Percentiles rank a stretch among this genome's conserved stretches.
These are phyloP conservation scores for Drosophila anomelani DNA, from an alignment of 2,888 invertebrate species.

Conservation along the genomic window DNA sequence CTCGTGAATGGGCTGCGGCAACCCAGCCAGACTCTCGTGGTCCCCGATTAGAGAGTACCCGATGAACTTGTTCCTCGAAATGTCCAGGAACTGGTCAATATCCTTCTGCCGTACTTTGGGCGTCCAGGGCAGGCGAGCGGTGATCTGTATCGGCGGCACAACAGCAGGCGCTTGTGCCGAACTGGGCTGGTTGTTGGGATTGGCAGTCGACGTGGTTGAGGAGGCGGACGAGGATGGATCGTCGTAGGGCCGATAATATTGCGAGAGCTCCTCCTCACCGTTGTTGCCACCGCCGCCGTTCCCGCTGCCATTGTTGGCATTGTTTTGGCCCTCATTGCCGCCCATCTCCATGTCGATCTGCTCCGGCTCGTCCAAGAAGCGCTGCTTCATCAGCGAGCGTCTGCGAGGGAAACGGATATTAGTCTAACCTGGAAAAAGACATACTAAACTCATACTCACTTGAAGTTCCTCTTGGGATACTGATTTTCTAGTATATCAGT, in stretches of 20 bases:
- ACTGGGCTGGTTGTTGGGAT: slow-evolving; percentile 81
- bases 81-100: slow-evolving; percentile 95
- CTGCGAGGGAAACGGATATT: slow-evolving; percentile 32
- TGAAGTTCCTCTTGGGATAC: slow-evolving; percentile 90
- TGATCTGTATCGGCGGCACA: slow-evolving; percentile 80
- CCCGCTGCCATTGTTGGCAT: slow-evolving; percentile 64
- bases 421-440: neutral
- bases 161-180: slow-evolving; percentile 62
- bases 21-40: slow-evolving; percentile 94
- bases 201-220: slow-evolving; percentile 68
- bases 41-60: slow-evolving; percentile 96
- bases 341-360: slow-evolving; percentile 90
- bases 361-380: slow-evolving; percentile 93
- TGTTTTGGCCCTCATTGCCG: slow-evolving; percentile 83
- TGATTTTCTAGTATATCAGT: slow-evolving; percentile 95
- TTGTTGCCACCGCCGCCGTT: slow-evolving; percentile 55
- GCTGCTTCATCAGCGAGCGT: slow-evolving; percentile 94
- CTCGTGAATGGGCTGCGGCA: slow-evolving; percentile 98
- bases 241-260: slow-evolving; percentile 84
- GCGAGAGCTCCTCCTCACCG: slow-evolving; percentile 85
- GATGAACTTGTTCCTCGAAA: slow-evolving; percentile 96
- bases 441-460: slow-evolving; percentile 85
- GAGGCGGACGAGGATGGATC: slow-evolving; percentile 83
- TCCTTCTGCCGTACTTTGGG: slow-evolving; percentile 98
- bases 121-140: slow-evolving; percentile 93